A percentile compares a stretch with the other conserved stretches of the same genome.
These are phyloP conservation scores for Microcebus tavaratra DNA, from an alignment of 2,113 vertebrate genomes.

Conservation along the genomic window DNA sequence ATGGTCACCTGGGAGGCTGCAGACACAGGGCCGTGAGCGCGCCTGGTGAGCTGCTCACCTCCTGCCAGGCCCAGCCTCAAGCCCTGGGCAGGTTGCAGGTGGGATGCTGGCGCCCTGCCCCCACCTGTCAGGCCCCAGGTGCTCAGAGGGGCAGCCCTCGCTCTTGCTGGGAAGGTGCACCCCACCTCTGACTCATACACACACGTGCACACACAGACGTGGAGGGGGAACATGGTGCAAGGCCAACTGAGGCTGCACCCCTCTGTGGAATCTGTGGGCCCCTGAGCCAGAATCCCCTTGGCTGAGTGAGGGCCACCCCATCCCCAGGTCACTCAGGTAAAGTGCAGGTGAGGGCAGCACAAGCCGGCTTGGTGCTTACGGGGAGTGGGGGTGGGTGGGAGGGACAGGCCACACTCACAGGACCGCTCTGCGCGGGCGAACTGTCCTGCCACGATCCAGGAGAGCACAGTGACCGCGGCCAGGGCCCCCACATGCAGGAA, in stretches of 20 bases:
- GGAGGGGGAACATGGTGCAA: not conserved
- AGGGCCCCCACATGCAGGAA: slow-evolving; percentile 96
- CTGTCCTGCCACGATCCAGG: slow-evolving; percentile 96
- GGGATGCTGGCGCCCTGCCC: not conserved
- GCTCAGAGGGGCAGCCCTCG: not conserved
- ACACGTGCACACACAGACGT: not conserved
- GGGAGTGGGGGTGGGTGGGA: accelerated
- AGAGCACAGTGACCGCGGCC: slow-evolving; percentile 89
- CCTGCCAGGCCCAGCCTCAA: not conserved
- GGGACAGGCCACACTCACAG: slow-evolving; percentile 85
- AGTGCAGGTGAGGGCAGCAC: not conserved
- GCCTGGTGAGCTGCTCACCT: not conserved
- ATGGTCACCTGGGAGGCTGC: slow-evolving; percentile 91
- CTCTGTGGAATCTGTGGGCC: not conserved
- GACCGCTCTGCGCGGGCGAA: slow-evolving; percentile 92
- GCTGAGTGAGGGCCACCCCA: not conserved
- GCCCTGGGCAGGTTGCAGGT: not conserved
- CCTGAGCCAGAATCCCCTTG: not conserved
- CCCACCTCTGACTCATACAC: not conserved
- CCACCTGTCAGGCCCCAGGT: not conserved
- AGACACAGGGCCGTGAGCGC: not conserved
- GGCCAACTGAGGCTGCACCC: not conserved
- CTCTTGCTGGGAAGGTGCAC: not conserved
- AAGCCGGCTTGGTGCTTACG: not conserved
- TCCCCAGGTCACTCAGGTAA: not conserved